Conservation (phyloP, 2,888 invertebrate species). For the Rhingia campestris region DNA sequence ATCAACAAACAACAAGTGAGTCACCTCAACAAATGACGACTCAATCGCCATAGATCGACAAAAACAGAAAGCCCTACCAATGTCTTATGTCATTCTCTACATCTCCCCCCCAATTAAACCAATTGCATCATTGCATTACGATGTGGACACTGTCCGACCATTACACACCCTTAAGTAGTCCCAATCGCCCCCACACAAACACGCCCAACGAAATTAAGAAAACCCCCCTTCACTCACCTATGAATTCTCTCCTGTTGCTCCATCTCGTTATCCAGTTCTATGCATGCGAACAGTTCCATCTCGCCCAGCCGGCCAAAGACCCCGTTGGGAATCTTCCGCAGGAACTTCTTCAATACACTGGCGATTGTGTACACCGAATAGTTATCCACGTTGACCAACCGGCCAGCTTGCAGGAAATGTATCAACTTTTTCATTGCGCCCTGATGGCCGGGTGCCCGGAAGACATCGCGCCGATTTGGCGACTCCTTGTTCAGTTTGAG, state of each 20-base stretch:
- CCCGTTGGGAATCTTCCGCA: constrained; percentile 97
- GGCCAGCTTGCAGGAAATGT: constrained; percentile 94
- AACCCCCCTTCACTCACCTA: constrained; percentile 85
- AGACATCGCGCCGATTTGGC: constrained; percentile 95
- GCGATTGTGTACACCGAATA: constrained; percentile 99
- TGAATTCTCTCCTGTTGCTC: constrained; percentile 96
- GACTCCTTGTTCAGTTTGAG: constrained; percentile 97
- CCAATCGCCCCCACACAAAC: constrained; percentile 4
- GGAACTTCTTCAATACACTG: constrained; percentile 98
- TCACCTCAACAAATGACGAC: neutral
- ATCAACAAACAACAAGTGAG: neutral
- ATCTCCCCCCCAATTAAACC: constrained; percentile 43
- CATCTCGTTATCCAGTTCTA: constrained; percentile 91
- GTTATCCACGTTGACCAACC: constrained; percentile 95
- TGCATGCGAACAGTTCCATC: constrained; percentile 93
- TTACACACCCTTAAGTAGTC: constrained; percentile 29
- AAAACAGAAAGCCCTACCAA: too few species aligned
- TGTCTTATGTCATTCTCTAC: constrained; percentile 23
- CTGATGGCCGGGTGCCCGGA: constrained; percentile 97
- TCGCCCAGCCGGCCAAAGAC: constrained; percentile 97
- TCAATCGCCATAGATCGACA: too few species aligned
- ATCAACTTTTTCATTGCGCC: constrained; percentile 96
- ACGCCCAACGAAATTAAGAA: constrained; percentile 52
- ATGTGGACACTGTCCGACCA: constrained; percentile 44
- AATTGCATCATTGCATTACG: constrained; percentile 43